These are phyloP conservation scores for Drosophila eugracilis DNA, from an alignment of 1,140 invertebrate species.

Conservation along the genomic window DNA sequence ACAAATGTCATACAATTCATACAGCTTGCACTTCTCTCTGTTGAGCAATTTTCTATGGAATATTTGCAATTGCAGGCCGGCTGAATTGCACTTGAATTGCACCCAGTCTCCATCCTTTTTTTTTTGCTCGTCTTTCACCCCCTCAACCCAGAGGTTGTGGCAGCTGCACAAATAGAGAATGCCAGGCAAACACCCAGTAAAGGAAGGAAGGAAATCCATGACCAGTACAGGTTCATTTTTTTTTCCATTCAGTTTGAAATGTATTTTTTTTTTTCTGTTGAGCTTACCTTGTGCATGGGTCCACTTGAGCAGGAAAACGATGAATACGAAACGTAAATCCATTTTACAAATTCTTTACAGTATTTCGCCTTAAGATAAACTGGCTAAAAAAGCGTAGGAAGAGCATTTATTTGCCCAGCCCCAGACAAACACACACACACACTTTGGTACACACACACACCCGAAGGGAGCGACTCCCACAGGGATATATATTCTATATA, in stretches of 20 bases:
- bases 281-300: constrained; percentile 83
- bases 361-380: constrained; percentile 80
- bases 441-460: constrained; percentile 19
- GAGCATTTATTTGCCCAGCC: constrained; percentile 76
- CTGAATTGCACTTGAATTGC: constrained; percentile 63
- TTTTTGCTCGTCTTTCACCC: not conserved
- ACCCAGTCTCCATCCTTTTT: not conserved
- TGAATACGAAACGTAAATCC: constrained; percentile 84
- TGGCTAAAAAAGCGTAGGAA: constrained; percentile 79
- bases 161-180: constrained; percentile 77
- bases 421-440: constrained; percentile 33
- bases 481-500: constrained; percentile 7
- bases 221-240: constrained; percentile 27
- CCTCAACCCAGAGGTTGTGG: constrained; percentile 13
- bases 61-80: constrained; percentile 69
- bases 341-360: constrained; percentile 80
- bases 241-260: constrained; percentile 31
- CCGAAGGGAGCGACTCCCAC: constrained; percentile 17
- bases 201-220: constrained; percentile 16
- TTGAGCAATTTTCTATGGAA: constrained; percentile 73
- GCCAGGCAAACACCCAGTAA: constrained; percentile 56
- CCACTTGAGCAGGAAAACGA: constrained; percentile 84
- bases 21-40: constrained; percentile 38
- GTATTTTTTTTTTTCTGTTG: constrained; percentile 19
- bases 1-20: constrained; percentile 31